phyloP scores from a whole-genome alignment of 2,113 vertebrate genomes.

The Phylloscopus trochilus region DNA sequence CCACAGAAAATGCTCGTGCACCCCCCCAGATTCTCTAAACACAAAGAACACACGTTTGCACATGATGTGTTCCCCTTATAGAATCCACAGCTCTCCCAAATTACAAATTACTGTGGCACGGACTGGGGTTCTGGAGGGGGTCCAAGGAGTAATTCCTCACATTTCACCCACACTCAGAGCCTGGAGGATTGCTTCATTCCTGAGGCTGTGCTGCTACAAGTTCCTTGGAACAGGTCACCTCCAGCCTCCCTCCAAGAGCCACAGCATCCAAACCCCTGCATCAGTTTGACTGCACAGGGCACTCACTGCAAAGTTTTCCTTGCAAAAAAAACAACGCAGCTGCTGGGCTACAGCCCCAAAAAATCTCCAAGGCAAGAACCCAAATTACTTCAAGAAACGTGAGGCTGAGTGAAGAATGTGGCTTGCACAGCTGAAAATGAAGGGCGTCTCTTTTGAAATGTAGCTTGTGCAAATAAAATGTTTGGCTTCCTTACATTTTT shows the following conservation, averaged over 20 bases:
- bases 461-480: neutral
- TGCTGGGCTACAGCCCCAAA: neutral
- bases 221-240: slow-evolving; percentile 41
- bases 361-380: neutral
- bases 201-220: slow-evolving; percentile 27
- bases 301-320: neutral
- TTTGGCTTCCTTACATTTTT: neutral
- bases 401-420: neutral
- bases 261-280: neutral
- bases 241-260: neutral
- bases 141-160: slow-evolving; percentile 56
- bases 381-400: slow-evolving; percentile 8
- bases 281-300: neutral
- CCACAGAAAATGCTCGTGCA: neutral
- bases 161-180: slow-evolving; percentile 56
- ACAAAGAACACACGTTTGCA: neutral
- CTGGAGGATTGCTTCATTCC: slow-evolving; percentile 27
- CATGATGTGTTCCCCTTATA: slow-evolving; percentile 11
- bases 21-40: neutral
- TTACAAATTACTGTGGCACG: slow-evolving; percentile 25
- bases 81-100: slow-evolving; percentile 9
- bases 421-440: slow-evolving; percentile 17
- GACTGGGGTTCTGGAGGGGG: slow-evolving; percentile 4
- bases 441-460: slow-evolving; percentile 1
- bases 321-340: slow-evolving; percentile 27